Evolutionary conservation across 1,140 invertebrate species (phyloP), one percentile per base, ranked within the genome.

Genomic region (Caenorhabditis inopinata): DNA sequence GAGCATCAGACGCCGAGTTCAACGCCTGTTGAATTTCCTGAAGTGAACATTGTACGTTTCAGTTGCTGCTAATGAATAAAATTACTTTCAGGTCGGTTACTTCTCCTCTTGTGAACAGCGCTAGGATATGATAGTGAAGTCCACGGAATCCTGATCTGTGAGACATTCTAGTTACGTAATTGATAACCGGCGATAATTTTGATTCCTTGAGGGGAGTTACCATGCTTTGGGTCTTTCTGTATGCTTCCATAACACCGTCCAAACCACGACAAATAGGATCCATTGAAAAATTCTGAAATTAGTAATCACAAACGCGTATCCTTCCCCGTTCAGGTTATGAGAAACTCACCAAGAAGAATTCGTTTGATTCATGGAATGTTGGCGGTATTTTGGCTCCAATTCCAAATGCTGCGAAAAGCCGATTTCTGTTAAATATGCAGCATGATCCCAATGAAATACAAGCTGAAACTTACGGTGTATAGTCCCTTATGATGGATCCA

Each of bases 211-310:
- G 21, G 29, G 79, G 73, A 32, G 79, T 74, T 1, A 80, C 49
- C 21, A 80, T 74, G 11, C 29, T 42, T 42, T 38, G 68, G 14
- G 79, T 47, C 73, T 80, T 80, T 25, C 73, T n/a, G 23, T 49
- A 80, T 27, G 79, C 62, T 73, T 80, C 79, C 45, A 80, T 47
- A 1, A 80, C 79, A 1, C 79, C 79, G 23, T 80, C 79, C 29
- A 80, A 49, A n/a, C 79, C 79, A 32, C 62, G 68, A 35, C 79
- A 80, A 27, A 73, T 74, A 14, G 79, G 79, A 62, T 80, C 79
- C 48, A 58, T 47, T 14, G 79, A 49, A 32, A 80, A 80, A 23
- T 80, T 80, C 79, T 76, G 23, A 49, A 47, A 18, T 29, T 1
- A 4, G 29, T 3, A 11, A 11, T 48, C 12, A 27, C 29, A 9